Evolutionary conservation across 2,113 vertebrate species (phyloP).

Genomic region (Daboia siamensis): DNA sequence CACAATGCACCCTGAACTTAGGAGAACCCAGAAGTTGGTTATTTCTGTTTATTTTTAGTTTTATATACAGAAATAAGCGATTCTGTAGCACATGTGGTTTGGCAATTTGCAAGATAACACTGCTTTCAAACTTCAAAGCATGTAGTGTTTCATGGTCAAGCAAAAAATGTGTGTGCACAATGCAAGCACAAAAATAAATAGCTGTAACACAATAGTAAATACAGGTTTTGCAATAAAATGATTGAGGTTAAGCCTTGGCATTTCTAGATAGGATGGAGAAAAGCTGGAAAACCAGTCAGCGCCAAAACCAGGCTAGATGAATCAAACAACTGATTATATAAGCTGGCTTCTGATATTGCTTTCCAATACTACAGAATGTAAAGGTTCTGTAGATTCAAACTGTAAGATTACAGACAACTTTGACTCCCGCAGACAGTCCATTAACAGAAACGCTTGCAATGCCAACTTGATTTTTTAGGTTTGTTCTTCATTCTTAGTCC

Average conservation of each 20-base stretch:
- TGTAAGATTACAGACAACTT: neutral
- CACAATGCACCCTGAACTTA: constrained; percentile 20
- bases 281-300: neutral
- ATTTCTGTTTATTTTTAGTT: constrained; percentile 43
- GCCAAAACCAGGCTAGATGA: neutral
- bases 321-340: neutral
- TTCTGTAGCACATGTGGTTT: neutral
- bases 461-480: neutral
- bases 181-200: neutral
- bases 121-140: neutral
- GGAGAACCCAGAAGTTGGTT: constrained; percentile 18
- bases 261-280: neutral
- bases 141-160: neutral
- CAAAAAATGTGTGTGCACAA: neutral
- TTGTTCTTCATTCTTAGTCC: neutral
- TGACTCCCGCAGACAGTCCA: neutral
- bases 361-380: neutral
- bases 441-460: neutral
- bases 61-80: constrained; percentile 16
- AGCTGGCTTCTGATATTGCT: neutral
- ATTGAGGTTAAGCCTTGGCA: neutral
- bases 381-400: neutral
- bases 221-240: neutral
- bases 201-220: neutral
- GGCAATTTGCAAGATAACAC: neutral